A percentile compares a stretch with the other conserved stretches of the same genome.
Conservation (phyloP, 1,140 invertebrate species). For the Drosophila teissieri region DNA sequence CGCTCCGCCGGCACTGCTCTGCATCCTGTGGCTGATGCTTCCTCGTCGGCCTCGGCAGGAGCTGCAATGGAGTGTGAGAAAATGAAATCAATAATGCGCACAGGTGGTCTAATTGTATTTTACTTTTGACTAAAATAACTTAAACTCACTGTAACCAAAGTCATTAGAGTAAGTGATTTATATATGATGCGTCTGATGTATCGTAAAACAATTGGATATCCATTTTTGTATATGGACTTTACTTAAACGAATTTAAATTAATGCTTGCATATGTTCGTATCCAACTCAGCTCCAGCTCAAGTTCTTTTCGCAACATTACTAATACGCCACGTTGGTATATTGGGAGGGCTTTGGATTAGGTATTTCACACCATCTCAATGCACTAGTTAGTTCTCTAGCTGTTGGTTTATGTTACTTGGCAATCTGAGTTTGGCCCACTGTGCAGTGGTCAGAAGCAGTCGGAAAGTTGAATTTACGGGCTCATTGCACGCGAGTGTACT, state of each 20-base stretch:
- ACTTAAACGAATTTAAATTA: too few species aligned
- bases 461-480: constrained; percentile 2
- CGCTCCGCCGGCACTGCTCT: constrained; percentile 64
- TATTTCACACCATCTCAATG: background rate
- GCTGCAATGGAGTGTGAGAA: constrained; percentile 40
- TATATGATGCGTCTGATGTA: too few species aligned
- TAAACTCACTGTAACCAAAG: background rate
- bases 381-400: background rate
- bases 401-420: background rate
- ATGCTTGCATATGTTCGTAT: too few species aligned
- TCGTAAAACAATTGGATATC: too few species aligned
- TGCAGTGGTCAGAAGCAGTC: constrained; percentile 11
- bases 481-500: constrained; percentile 22
- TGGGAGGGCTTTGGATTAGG: too few species aligned
- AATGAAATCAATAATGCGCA: constrained; percentile 28
- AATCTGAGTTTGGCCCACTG: background rate
- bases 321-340: too few species aligned
- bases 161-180: too few species aligned
- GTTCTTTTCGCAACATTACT: too few species aligned
- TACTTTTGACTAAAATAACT: background rate
- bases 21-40: constrained; percentile 45
- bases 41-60: constrained; percentile 10
- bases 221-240: too few species aligned
- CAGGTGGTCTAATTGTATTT: background rate
- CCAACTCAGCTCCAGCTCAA: too few species aligned